Evolutionary conservation across 2,888 invertebrate genomes (phyloP), one percentile per base, ranked within the genome.

Genomic region (Agonopterix subpropinquella): DNA sequence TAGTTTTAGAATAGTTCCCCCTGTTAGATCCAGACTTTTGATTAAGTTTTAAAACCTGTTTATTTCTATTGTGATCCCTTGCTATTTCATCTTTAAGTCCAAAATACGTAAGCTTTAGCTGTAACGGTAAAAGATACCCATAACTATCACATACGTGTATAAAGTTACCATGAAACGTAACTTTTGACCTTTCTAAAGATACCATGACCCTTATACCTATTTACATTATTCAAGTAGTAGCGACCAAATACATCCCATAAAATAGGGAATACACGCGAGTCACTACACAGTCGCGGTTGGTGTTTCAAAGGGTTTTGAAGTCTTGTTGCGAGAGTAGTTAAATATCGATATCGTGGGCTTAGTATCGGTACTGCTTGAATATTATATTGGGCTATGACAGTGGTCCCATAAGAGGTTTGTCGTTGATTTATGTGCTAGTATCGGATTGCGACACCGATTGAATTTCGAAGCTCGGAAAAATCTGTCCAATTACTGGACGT

Each of bases 131-230:
- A 28, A 28, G 28, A 28, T 28, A 28, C 1, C 28, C 28, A 28
- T 28, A 28, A 28, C 28, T 28, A 28, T 28, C 28, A 28, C 28
- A 28, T 28, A 28, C 50, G 45, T 47, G 53, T 46, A 49, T 58
- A 82, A 82, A 65, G 78, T 84, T 80, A 83, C 84, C 77, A 58
- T 79, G 63, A 59, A 74, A 71, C 82, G 81, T 86, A 73, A 80
- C 81, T 67, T 44, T 45, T 51, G 7, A 49, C 57, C 50, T 51
- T 55, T 55, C 48, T 64, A 53, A 54, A 56, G 54, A 59, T 58
- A 58, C 63, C 53, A 59, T 57, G 28, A 5, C 28, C 28, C 28
- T 28, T 7, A 28, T 7, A 13, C 13, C 13, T 13, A 28, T 28
- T 28, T 28, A 28, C 28, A 28, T 4, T 28, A 28, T 28, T 28